Conservation (phyloP, 2,797 vertebrate genomes). For the Periparus ater region DNA sequence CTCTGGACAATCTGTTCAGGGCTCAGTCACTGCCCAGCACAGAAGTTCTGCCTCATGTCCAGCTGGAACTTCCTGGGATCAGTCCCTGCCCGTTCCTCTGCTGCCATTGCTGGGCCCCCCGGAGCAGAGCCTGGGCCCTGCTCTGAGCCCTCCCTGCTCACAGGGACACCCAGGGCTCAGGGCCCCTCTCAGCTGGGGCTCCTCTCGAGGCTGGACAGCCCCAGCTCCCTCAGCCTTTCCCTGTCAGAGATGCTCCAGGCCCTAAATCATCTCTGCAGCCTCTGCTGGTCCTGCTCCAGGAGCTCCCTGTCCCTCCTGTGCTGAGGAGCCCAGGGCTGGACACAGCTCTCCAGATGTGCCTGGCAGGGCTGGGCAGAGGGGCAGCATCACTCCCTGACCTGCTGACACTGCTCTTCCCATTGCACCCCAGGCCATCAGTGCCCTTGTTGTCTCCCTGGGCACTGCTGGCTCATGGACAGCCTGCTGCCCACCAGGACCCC, state of each 20-base stretch:
- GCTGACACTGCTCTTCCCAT: not conserved
- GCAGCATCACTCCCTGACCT: not conserved
- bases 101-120: not conserved
- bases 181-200: not conserved
- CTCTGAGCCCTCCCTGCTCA: not conserved
- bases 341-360: not conserved
- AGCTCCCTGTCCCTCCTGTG: not conserved
- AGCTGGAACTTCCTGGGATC: not conserved
- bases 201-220: not conserved
- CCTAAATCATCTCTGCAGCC: not conserved
- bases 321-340: not conserved
- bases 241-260: not conserved
- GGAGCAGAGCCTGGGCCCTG: not conserved
- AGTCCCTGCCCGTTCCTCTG: not conserved
- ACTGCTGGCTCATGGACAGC: not conserved
- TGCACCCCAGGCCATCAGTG: not conserved
- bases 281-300: fast-evolving
- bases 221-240: not conserved
- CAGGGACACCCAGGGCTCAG: not conserved
- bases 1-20: not conserved
- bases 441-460: not conserved
- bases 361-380: not conserved
- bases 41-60: not conserved
- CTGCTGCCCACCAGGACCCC: not conserved
- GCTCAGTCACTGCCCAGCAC: fast-evolving